Evolutionary conservation across 2,113 vertebrate species (phyloP), one percentile per base, ranked within the genome.

Genomic region (Petaurus breviceps): DNA sequence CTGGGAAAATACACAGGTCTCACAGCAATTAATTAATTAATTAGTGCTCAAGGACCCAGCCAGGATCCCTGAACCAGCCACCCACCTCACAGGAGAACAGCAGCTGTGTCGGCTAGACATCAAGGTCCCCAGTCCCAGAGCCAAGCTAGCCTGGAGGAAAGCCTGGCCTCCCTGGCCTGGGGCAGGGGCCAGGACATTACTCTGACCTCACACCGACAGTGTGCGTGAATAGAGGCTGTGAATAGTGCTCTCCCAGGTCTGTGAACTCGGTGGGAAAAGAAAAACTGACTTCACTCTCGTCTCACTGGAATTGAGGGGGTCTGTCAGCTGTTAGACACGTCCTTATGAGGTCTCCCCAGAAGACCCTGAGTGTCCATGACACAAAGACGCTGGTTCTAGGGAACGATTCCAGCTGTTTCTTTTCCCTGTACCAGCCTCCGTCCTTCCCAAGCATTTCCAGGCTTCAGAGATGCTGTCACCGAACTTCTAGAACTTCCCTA

Each of bases 401-500:
- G 37, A 77, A 14, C 5, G 6, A 77, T n/a, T 77, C 14, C 61
- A 16, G 16, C 3, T 77, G 57, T 61, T 31, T 31, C 57, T 61
- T 31, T 61, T 61, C 10, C 28, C 57, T 31, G 57, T 9, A 61
- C 10, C 57, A 61, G 57, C 11, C 28, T 7, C 51, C 51, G 84
- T 95, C 91, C 92, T 94, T 50, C 90, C 89, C 91, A 55, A 92
- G n/a, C 54, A 92, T 43, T 9, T 90, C 6, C 8, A 92, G 46
- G 50, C 25, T 94, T 94, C 84, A 57, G 89, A 95, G 95, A 91
- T 68, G 49, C 50, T 89, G 52, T 19, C 25, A 91, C 61, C 93
- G 51, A 37, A 24, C 68, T 51, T 92, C 54, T 77, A 90, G 49
- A 51, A 51, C 8, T 26, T 26, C n/a, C 90, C 91, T 51, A 23